These are phyloP conservation scores for Myotis pilosus DNA, from an alignment of 2,797 vertebrate genomes.

Conservation along the genomic window DNA sequence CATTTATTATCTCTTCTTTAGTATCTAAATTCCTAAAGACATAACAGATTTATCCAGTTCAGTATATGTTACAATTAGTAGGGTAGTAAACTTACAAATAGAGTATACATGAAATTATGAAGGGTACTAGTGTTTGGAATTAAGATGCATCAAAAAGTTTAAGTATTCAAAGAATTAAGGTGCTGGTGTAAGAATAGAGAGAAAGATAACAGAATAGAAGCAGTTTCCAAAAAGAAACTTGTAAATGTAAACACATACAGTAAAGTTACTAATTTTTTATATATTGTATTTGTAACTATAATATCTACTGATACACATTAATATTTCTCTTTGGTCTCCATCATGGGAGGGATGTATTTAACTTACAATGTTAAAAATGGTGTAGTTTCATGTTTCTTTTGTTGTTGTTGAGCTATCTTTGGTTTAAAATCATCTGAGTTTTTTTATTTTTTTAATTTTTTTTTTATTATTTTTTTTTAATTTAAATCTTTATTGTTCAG, in stretches of 20 bases:
- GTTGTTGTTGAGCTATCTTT: background rate
- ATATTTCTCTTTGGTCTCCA: constrained; percentile 5
- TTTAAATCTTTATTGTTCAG: too few species aligned
- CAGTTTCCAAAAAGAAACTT: background rate
- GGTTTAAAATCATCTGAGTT: background rate
- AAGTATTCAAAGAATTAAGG: background rate
- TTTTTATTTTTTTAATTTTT: background rate
- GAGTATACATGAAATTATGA: background rate
- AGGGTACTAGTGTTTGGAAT: background rate
- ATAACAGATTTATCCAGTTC: background rate
- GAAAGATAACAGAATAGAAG: background rate
- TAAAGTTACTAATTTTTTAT: background rate
- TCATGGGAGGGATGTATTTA: background rate
- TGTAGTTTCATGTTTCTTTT: background rate
- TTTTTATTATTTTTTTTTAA: too few species aligned
- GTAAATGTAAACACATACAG: too few species aligned
- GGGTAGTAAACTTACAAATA: background rate
- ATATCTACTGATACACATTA: background rate
- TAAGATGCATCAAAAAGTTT: background rate
- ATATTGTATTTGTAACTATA: background rate
- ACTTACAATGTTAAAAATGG: background rate
- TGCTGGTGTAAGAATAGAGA: background rate
- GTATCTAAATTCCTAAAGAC: background rate
- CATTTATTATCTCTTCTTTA: background rate
- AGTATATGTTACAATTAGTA: background rate